Percentiles rank a stretch among this genome's conserved stretches.
Evolutionary conservation across 2,888 invertebrate species (phyloP).

Genomic region (Tenodera sinensis): DNA sequence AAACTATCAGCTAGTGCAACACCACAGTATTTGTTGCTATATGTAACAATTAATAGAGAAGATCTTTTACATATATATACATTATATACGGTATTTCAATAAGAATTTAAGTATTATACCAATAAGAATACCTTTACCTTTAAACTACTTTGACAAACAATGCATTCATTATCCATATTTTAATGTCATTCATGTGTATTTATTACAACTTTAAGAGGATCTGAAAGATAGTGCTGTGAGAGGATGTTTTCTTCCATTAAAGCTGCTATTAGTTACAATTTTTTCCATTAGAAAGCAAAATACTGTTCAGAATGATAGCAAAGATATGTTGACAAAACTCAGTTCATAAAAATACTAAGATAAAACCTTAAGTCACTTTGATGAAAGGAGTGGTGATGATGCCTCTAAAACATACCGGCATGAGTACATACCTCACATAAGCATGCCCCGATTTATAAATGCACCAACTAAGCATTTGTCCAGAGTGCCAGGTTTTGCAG

Average conservation of each 20-base stretch:
- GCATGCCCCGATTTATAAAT: too few relatives aligned
- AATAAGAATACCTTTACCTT: conserved; percentile 10
- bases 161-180: neutral
- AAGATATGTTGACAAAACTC: too few relatives aligned
- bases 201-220: neutral
- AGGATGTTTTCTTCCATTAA: neutral
- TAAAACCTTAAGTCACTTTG: too few relatives aligned
- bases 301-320: too few relatives aligned
- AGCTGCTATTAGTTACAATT: too few relatives aligned
- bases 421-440: too few relatives aligned
- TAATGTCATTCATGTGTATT: neutral
- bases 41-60: neutral
- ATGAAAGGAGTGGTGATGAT: too few relatives aligned
- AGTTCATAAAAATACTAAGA: too few relatives aligned
- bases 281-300: too few relatives aligned
- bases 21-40: neutral
- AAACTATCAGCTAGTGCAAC: conserved; percentile 2
- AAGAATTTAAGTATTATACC: conserved; percentile 12
- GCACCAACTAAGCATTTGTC: too few relatives aligned
- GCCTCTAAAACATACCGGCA: too few relatives aligned
- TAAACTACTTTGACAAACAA: neutral
- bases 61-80: neutral
- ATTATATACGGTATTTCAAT: neutral
- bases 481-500: too few relatives aligned
- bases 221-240: conserved; percentile 1